Conservation (phyloP, 2,888 invertebrate species). For the Noctua fimbriata region DNA sequence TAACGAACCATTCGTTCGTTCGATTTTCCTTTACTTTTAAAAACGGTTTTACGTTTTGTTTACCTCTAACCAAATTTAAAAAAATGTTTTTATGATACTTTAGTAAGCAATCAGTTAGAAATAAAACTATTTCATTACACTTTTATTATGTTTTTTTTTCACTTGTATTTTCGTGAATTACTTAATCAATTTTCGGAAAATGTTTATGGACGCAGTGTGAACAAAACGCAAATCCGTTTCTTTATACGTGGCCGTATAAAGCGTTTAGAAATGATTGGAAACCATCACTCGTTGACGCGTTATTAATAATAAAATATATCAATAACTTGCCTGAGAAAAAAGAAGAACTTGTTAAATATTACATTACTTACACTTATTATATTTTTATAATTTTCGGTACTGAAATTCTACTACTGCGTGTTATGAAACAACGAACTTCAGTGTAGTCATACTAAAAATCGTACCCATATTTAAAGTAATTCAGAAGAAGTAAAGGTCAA, state of each 20-base stretch:
- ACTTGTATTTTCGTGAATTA: not conserved
- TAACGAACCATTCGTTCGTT: constrained; percentile 21
- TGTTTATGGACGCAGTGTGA: not conserved
- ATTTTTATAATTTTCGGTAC: not conserved
- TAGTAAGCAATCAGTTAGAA: not conserved
- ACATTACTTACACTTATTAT: not conserved
- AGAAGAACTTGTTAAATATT: not conserved
- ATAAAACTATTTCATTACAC: accelerated
- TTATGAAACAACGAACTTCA: not conserved
- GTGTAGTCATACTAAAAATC: constrained; percentile 12
- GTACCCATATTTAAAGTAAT: not conserved
- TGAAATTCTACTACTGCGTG: constrained; percentile 2
- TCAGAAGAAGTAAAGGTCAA: not conserved
- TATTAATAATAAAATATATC: not conserved
- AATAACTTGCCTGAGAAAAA: accelerated
- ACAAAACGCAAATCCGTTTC: constrained; percentile 49
- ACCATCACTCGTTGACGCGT: not conserved
- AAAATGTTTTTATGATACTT: not conserved
- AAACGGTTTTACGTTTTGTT: constrained; percentile 70
- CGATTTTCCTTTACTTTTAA: constrained; percentile 36
- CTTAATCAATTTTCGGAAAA: not conserved
- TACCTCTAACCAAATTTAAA: not conserved
- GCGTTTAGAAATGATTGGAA: no score
- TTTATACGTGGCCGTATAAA: not conserved
- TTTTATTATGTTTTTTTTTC: not conserved